phyloP scores from a whole-genome alignment of 2,113 vertebrate genomes.

The Dicentrarchus labrax region DNA sequence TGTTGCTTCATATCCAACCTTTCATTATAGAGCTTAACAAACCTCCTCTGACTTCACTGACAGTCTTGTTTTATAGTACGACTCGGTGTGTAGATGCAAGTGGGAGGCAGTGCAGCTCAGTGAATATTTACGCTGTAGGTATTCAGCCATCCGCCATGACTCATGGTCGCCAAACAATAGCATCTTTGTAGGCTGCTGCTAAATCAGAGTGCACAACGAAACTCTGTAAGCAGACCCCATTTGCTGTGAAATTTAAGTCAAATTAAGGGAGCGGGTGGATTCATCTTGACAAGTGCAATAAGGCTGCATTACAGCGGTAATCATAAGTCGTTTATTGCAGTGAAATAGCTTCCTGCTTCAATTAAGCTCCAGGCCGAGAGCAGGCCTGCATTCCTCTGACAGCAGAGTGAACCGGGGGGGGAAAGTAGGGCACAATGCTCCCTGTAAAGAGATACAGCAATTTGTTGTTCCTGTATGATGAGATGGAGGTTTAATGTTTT shows the following conservation, averaged over 20 bases:
- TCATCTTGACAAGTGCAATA: slow-evolving; percentile 65
- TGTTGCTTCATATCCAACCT: not conserved
- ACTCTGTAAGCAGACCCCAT: slow-evolving; percentile 1
- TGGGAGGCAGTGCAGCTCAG: slow-evolving; percentile 9
- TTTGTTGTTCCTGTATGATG: slow-evolving; percentile 32
- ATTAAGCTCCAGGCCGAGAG: slow-evolving; percentile 33
- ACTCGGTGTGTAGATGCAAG: slow-evolving; percentile 21
- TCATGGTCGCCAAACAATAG: slow-evolving; percentile 68
- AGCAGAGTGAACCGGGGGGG: not conserved
- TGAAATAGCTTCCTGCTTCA: slow-evolving; percentile 65
- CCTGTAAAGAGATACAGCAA: slow-evolving; percentile 14
- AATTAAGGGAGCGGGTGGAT: slow-evolving; percentile 55
- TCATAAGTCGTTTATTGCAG: slow-evolving; percentile 46
- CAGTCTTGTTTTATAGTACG: slow-evolving; percentile 29
- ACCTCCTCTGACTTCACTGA: slow-evolving; percentile 2
- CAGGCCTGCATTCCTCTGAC: slow-evolving; percentile 40
- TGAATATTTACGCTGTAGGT: slow-evolving; percentile 59
- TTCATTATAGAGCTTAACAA: slow-evolving; percentile 12
- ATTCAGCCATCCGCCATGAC: slow-evolving; percentile 48
- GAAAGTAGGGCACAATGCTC: slow-evolving; percentile 35
- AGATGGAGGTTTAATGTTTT: not conserved
- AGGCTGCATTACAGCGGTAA: slow-evolving; percentile 49
- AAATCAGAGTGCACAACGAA: slow-evolving; percentile 45
- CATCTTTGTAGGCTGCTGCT: slow-evolving; percentile 65
- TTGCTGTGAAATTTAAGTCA: slow-evolving; percentile 47